Evolutionary conservation across 64 coral and sea anemone species (phyloP).

Genomic region (Porites lutea): DNA sequence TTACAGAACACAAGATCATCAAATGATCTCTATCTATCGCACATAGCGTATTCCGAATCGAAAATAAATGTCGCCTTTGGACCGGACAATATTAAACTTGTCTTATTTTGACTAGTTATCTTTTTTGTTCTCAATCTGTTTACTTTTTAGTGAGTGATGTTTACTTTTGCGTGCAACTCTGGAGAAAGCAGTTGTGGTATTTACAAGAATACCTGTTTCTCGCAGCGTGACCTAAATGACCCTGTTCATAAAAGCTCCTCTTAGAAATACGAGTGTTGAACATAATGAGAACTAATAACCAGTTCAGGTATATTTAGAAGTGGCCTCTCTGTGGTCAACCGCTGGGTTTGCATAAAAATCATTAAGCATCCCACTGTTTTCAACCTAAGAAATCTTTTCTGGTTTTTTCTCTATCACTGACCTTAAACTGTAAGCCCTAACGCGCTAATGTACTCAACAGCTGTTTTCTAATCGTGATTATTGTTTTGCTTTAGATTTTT

Average conservation of each 20-base stretch:
- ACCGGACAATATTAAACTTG: not conserved
- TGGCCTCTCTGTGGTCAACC: not conserved
- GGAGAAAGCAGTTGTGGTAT: not conserved
- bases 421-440: not conserved
- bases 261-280: not conserved
- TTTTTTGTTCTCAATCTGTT: not conserved
- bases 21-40: not conserved
- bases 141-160: not conserved
- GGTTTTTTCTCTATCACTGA: not conserved
- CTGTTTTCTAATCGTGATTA: not conserved
- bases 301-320: not conserved
- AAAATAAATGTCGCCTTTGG: not conserved
- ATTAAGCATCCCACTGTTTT: not conserved
- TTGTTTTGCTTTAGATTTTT: not conserved
- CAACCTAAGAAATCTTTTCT: not conserved
- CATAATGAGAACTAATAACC: not conserved
- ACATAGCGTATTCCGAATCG: not conserved
- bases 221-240: not conserved
- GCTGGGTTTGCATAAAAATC: slow-evolving; percentile 1
- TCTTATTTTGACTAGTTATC: too few species aligned
- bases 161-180: slow-evolving; percentile 10
- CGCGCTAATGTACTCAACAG: not conserved
- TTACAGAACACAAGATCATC: not conserved
- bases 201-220: not conserved
- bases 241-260: not conserved